These are phyloP conservation scores for Pissodes strobi DNA, from an alignment of 1,140 invertebrate genomes.

Conservation along the genomic window DNA sequence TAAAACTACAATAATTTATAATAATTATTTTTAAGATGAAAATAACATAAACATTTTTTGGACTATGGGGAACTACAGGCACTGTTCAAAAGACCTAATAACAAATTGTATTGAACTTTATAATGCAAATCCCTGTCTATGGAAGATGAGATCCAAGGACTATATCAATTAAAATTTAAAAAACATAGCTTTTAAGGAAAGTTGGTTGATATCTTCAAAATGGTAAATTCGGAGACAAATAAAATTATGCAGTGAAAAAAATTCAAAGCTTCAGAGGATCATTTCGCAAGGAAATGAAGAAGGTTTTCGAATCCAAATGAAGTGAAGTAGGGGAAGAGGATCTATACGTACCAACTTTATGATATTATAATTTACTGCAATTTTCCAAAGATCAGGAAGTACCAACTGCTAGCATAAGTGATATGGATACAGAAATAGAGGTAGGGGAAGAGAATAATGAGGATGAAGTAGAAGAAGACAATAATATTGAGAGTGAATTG, in stretches of 20 bases:
- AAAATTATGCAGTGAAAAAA: conserved; percentile 2
- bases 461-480: neutral
- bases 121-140: neutral
- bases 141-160: neutral
- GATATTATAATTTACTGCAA: too few relatives aligned
- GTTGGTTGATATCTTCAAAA: conserved; percentile 15
- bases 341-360: conserved; percentile 1
- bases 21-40: neutral
- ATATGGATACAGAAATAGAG: neutral
- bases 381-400: neutral
- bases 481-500: neutral
- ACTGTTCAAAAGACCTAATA: neutral
- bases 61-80: neutral
- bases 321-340: conserved; percentile 5
- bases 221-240: conserved; percentile 11
- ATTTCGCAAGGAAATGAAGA: conserved; percentile 15
- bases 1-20: neutral
- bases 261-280: conserved; percentile 8
- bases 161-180: conserved; percentile 9
- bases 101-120: neutral
- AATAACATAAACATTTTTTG: neutral
- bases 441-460: conserved; percentile 3
- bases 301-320: neutral
- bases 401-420: conserved; percentile 2
- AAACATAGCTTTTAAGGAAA: conserved; percentile 12